These are phyloP conservation scores for Platycercus adscitus DNA, from an alignment of 2,113 vertebrate genomes.

Conservation along the genomic window DNA sequence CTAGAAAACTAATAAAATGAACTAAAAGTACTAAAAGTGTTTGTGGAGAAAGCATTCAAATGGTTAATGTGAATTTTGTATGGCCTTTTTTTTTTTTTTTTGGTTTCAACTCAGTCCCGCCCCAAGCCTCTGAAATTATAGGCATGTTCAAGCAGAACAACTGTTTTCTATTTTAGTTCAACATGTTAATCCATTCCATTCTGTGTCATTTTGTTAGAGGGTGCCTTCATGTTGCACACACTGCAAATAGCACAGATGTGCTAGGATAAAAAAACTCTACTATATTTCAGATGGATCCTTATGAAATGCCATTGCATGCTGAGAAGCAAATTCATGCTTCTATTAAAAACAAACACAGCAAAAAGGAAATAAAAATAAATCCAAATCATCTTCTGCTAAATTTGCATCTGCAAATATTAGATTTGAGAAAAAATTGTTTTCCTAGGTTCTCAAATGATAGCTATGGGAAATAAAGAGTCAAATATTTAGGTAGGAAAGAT, in stretches of 20 bases:
- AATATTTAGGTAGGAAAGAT: conserved; percentile 2
- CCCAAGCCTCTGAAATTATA: not conserved
- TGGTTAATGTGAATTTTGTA: not conserved
- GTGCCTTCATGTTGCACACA: not conserved
- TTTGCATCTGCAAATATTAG: conserved; percentile 1
- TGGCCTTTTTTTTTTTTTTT: not conserved
- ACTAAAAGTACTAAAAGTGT: not conserved
- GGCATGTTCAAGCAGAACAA: not conserved
- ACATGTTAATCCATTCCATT: not conserved
- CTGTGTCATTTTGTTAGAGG: conserved; percentile 30
- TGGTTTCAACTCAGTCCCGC: not conserved
- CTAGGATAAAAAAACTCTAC: conserved; percentile 28
- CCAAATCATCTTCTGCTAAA: not conserved
- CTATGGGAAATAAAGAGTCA: not conserved
- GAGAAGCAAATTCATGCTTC: conserved; percentile 51
- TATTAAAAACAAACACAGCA: conserved; percentile 28
- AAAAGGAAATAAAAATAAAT: not conserved
- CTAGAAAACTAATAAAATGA: not conserved
- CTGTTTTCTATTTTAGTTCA: conserved; percentile 6
- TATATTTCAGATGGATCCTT: conserved; percentile 51
- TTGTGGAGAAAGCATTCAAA: not conserved
- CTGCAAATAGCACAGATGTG: conserved; percentile 42
- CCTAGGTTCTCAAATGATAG: not conserved
- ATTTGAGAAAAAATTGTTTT: conserved; percentile 11
- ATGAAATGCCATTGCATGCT: not conserved